Evolutionary conservation across 2,888 invertebrate species (phyloP).

Genomic region (Geotrupes spiniger): DNA sequence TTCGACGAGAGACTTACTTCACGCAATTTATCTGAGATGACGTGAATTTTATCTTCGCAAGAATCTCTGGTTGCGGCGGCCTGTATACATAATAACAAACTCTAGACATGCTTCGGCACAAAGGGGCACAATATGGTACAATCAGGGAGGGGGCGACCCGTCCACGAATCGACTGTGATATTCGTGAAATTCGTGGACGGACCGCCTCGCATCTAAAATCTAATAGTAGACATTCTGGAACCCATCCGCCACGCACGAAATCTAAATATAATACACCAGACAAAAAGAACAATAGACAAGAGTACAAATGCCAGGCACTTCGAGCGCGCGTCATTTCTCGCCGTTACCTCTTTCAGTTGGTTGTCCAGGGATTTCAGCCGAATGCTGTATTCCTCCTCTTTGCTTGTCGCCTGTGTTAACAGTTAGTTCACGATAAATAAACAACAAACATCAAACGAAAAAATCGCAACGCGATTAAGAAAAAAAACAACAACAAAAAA

Average conservation of each 20-base stretch:
- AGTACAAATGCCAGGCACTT: slow-evolving; percentile 9
- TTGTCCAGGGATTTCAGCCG: slow-evolving; percentile 87
- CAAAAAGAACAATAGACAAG: slow-evolving; percentile 8
- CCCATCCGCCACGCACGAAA: slow-evolving; percentile 11
- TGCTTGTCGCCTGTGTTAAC: slow-evolving; percentile 81
- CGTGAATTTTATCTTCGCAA: slow-evolving; percentile 72
- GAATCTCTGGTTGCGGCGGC: slow-evolving; percentile 70
- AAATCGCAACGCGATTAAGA: neutral
- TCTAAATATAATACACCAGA: slow-evolving; percentile 4
- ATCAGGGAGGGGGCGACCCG: neutral
- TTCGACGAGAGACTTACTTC: slow-evolving; percentile 60
- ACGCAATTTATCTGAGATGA: slow-evolving; percentile 68
- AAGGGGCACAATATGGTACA: slow-evolving; percentile 1
- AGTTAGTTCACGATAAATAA: slow-evolving; percentile 43
- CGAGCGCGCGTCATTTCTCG: slow-evolving; percentile 13
- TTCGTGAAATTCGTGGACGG: slow-evolving; percentile 2
- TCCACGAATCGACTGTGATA: neutral
- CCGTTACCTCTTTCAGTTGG: slow-evolving; percentile 89
- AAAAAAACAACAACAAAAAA: slow-evolving; percentile 19
- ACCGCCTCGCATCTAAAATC: neutral
- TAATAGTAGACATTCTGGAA: slow-evolving; percentile 14
- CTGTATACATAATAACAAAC: slow-evolving; percentile 52
- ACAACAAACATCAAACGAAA: slow-evolving; percentile 7
- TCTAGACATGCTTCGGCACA: slow-evolving; percentile 29
- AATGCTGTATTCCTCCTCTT: slow-evolving; percentile 90